A percentile compares a stretch with the other conserved stretches of the same genome.
These are phyloP conservation scores for Nannobrachium achirus DNA, from an alignment of 2,113 vertebrate genomes.

Conservation along the genomic window DNA sequence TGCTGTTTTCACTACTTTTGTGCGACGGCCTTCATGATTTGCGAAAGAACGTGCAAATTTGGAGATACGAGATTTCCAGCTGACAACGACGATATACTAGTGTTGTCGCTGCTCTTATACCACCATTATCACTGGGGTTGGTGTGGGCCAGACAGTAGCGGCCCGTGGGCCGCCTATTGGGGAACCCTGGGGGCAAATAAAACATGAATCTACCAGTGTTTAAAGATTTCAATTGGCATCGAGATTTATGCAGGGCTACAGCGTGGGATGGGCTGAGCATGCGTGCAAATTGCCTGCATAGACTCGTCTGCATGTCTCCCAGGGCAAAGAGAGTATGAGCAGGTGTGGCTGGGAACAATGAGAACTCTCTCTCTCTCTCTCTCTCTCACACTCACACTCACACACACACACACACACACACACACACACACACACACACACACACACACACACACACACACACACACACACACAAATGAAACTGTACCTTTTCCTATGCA, in stretches of 20 bases:
- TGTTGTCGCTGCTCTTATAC: no score
- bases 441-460: conserved; percentile 18
- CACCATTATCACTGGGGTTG: background rate
- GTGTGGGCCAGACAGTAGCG: no score
- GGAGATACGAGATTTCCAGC: no score
- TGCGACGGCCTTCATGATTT: no score
- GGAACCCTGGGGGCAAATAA: no score
- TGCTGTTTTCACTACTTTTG: no score
- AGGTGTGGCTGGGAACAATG: conserved; percentile 69
- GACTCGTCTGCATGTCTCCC: conserved; percentile 65
- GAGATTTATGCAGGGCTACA: conserved; percentile 14
- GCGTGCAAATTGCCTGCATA: conserved; percentile 60
- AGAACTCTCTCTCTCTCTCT: conserved; percentile 42
- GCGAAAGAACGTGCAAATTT: no score
- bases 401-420: background rate
- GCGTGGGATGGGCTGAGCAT: conserved; percentile 32
- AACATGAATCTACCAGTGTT: background rate
- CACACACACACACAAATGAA: no score
- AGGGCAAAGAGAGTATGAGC: conserved; percentile 53
- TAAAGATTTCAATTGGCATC: background rate
- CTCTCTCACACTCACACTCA: background rate
- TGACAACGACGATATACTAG: no score
- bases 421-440: conserved; percentile 8
- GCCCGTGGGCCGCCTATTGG: no score
- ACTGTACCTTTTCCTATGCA: no score